phyloP scores from a whole-genome alignment of 2,113 vertebrate genomes.

The Corvus moneduloides region DNA sequence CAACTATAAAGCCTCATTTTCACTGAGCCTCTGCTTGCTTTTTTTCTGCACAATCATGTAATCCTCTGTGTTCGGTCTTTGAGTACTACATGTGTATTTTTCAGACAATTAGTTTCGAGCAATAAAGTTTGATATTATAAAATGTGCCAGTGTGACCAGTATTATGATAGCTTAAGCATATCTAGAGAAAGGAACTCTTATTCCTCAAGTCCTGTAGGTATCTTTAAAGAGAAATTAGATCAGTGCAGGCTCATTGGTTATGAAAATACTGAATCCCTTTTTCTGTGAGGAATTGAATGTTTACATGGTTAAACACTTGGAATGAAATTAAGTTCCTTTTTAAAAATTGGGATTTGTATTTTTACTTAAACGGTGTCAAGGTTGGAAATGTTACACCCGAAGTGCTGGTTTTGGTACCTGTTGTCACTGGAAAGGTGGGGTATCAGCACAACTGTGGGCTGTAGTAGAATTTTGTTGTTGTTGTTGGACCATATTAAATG shows the following conservation, averaged over 20 bases:
- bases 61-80: slow-evolving; percentile 61
- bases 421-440: not conserved
- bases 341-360: not conserved
- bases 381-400: not conserved
- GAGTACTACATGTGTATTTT: slow-evolving; percentile 69
- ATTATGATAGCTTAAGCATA: not conserved
- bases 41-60: slow-evolving; percentile 68
- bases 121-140: slow-evolving; percentile 78
- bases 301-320: not conserved
- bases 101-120: slow-evolving; percentile 72
- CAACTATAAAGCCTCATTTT: slow-evolving; percentile 65
- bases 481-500: not conserved
- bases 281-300: not conserved
- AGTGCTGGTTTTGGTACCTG: not conserved
- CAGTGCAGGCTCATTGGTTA: not conserved
- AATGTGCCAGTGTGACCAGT: slow-evolving; percentile 27
- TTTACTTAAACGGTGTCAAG: not conserved
- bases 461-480: not conserved
- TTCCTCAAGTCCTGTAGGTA: not conserved
- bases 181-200: not conserved
- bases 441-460: not conserved
- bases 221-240: not conserved
- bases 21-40: slow-evolving; percentile 69
- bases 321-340: not conserved
- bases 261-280: not conserved